A percentile compares a stretch with the other conserved stretches of the same genome.
Conservation (phyloP, 2,888 invertebrate genomes). For the Pollenia labialis region DNA sequence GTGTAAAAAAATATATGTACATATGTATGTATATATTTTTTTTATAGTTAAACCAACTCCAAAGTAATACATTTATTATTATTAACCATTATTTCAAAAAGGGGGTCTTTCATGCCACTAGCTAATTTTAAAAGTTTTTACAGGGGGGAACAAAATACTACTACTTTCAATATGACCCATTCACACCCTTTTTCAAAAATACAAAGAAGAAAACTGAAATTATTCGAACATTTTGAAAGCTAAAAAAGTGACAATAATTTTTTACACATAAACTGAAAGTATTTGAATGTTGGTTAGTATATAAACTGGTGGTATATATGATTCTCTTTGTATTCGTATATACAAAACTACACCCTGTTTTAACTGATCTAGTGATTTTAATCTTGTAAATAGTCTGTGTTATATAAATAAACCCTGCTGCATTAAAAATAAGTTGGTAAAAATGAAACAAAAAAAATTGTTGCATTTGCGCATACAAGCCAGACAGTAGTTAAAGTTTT, state of each 20-base stretch:
- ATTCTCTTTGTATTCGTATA: not conserved
- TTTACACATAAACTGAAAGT: not conserved
- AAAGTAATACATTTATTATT: conserved; percentile 52
- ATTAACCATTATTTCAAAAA: conserved; percentile 20
- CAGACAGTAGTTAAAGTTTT: conserved; percentile 66
- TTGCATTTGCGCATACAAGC: conserved; percentile 62
- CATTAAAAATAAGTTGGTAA: conserved; percentile 2
- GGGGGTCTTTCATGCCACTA: not conserved
- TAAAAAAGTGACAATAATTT: conserved; percentile 46
- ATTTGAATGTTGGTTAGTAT: no score
- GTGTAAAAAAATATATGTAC: not conserved
- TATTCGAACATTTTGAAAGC: not conserved
- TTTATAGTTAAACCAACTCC: not conserved
- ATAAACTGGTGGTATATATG: no score
- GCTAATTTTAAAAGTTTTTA: conserved; percentile 18
- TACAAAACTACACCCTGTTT: conserved; percentile 16
- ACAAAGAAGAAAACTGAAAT: conserved; percentile 33
- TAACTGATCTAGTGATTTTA: conserved; percentile 55
- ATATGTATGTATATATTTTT: not conserved
- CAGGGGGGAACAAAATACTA: not conserved
- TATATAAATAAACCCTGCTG: conserved; percentile 33
- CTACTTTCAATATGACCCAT: conserved; percentile 69
- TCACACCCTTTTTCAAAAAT: conserved; percentile 71
- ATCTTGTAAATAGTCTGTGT: conserved; percentile 28
- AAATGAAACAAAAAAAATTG: conserved; percentile 50